These are phyloP conservation scores for Chrosomus eos DNA, from an alignment of 2,797 vertebrate genomes.

Conservation along the genomic window DNA sequence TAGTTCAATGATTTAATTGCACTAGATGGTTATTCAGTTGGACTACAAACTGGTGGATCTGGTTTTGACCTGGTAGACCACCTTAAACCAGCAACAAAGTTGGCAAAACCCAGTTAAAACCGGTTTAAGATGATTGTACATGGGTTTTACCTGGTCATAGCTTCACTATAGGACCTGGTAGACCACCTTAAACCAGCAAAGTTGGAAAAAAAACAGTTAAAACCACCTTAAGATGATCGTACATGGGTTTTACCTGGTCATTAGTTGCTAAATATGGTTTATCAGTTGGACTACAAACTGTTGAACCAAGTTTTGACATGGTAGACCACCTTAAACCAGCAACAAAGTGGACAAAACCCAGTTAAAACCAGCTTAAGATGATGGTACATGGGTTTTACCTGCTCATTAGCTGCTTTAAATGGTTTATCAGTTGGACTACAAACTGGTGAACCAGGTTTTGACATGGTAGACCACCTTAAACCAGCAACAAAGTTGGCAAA, in stretches of 20 bases:
- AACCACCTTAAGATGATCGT: background rate
- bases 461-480: too few species aligned
- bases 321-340: background rate
- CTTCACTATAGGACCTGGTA: too few species aligned
- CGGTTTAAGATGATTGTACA: background rate
- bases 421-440: background rate
- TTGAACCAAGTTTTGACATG: background rate
- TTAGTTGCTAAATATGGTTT: background rate
- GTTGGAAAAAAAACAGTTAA: too few species aligned
- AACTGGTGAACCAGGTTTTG: too few species aligned
- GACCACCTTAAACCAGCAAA: too few species aligned
- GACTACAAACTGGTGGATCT: background rate
- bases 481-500: too few species aligned
- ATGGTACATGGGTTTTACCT: background rate
- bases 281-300: too few species aligned
- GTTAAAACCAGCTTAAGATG: background rate
- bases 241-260: background rate
- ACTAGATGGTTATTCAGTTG: too few species aligned
- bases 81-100: too few species aligned
- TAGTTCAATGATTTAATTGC: too few species aligned
- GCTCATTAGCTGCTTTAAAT: background rate
- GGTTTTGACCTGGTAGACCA: too few species aligned
- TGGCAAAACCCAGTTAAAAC: background rate
- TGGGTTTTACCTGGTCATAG: background rate
- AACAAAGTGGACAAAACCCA: background rate